Evolutionary conservation across 2,888 invertebrate genomes (phyloP), one percentile per base, ranked within the genome.

Genomic region (Heteropelma amictum): DNA sequence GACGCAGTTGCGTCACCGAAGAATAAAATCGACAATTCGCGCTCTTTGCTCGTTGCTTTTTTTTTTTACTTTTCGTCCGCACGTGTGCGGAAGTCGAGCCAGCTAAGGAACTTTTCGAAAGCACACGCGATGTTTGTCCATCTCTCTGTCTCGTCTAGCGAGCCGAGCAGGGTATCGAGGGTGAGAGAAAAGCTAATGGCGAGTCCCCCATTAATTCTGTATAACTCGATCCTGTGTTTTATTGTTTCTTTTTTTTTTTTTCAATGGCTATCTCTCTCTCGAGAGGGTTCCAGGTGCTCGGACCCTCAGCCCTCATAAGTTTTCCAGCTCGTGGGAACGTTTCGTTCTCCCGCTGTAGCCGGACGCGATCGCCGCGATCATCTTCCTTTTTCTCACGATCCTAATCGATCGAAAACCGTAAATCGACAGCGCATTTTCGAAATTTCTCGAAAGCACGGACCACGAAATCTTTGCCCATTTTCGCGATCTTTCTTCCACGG

Each of bases 241-340:
- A 8, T 23, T 21, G 6, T 45, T 17, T 60, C 19, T 45, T 33
- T 60, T 35, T 19, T 33, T 19, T 33, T 14, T 19, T 60, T 65
- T 47, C 42, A n/a, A n/a, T 38, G 45, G 26, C 12, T n/a, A n/a
- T n/a, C 28, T 19, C 19, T n/a, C 30, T 23, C 12, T 3, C 2
- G 14, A 19, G 33, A n/a, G n/a, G 5, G 19, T 17, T 40, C 51
- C 64, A 64, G 64, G 64, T 64, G 64, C 23, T 23, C 64, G 65
- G 35, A 56, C 70, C 53, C 68, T 74, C 65, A 71, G 65, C 79
- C 77, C 60, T 30, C 60, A 54, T 49, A 45, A 17, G n/a, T 67
- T 61, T 28, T 26, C 21, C 30, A n/a, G 26, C 49, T 28, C 73
- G 73, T 73, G 73, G 73, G 73, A 73, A 73, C 61, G n/a, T n/a